These are phyloP conservation scores for Melanotaenia trifasciata DNA, from an alignment of 2,797 vertebrate genomes.

Conservation along the genomic window DNA sequence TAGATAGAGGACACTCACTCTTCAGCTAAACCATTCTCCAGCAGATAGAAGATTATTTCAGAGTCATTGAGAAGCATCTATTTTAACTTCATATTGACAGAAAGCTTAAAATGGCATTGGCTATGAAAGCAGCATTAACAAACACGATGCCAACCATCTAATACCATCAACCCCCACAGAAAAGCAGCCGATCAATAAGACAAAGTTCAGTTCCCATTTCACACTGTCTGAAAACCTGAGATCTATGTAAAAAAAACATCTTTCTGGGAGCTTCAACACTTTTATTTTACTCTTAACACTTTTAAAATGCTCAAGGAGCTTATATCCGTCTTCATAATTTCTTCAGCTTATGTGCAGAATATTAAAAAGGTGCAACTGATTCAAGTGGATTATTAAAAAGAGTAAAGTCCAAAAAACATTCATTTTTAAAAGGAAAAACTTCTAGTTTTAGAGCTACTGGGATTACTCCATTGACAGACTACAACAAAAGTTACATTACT, in stretches of 20 bases:
- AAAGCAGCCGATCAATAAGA: constrained; percentile 43
- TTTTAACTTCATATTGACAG: not conserved
- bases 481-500: not conserved
- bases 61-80: not conserved
- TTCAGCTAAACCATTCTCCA: not conserved
- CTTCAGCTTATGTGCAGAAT: not conserved
- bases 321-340: not conserved
- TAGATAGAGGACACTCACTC: not conserved
- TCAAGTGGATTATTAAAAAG: not conserved
- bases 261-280: not conserved
- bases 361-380: not conserved
- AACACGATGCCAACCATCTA: not conserved
- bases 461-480: not conserved
- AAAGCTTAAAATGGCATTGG: not conserved
- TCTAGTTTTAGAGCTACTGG: not conserved
- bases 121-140: not conserved
- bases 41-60: not conserved
- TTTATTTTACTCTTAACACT: not conserved
- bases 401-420: not conserved
- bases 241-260: not conserved
- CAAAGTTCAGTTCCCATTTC: constrained; percentile 58
- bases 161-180: constrained; percentile 30
- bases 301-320: not conserved
- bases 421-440: not conserved
- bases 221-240: not conserved